Conservation (phyloP, 1,140 invertebrate species). For the Drosophila funebris region DNA sequence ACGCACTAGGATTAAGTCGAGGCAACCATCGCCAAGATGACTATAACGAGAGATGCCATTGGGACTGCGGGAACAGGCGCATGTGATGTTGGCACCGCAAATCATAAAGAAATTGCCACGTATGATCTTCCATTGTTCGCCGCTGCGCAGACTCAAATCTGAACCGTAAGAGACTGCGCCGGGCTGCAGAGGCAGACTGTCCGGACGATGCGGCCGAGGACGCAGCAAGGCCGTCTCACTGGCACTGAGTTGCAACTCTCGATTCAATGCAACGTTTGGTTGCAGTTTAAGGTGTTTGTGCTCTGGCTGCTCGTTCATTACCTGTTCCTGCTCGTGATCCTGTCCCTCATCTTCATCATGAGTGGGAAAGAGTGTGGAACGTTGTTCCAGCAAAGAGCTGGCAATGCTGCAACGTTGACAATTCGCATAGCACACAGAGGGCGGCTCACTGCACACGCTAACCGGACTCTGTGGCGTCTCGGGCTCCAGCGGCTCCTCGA, state of each 20-base stretch:
- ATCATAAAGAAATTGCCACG: conserved; percentile 91
- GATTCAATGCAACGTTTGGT: neutral
- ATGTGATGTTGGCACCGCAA: conserved; percentile 91
- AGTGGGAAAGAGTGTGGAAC: conserved; percentile 71
- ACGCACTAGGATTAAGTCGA: conserved; percentile 91
- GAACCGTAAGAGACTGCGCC: conserved; percentile 20
- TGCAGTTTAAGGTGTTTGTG: neutral
- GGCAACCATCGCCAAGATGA: conserved; percentile 92
- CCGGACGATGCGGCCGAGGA: conserved; percentile 53
- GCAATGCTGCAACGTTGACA: conserved; percentile 70
- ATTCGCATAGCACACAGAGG: conserved; percentile 74
- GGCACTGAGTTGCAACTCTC: conserved; percentile 25
- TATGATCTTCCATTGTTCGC: conserved; percentile 86
- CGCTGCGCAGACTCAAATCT: conserved; percentile 35
- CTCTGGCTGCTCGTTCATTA: neutral
- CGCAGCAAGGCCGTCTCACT: conserved; percentile 52
- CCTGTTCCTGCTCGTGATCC: neutral
- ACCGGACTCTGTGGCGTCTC: conserved; percentile 50
- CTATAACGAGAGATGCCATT: conserved; percentile 91
- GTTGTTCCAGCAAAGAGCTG: conserved; percentile 83
- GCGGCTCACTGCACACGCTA: conserved; percentile 46
- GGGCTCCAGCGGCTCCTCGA: conserved; percentile 53
- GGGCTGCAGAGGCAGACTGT: conserved; percentile 17
- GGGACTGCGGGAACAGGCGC: conserved; percentile 89
- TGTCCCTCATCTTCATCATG: conserved; percentile 65